These are phyloP conservation scores for Canis aureus DNA, from an alignment of 2,113 vertebrate genomes.

Conservation along the genomic window DNA sequence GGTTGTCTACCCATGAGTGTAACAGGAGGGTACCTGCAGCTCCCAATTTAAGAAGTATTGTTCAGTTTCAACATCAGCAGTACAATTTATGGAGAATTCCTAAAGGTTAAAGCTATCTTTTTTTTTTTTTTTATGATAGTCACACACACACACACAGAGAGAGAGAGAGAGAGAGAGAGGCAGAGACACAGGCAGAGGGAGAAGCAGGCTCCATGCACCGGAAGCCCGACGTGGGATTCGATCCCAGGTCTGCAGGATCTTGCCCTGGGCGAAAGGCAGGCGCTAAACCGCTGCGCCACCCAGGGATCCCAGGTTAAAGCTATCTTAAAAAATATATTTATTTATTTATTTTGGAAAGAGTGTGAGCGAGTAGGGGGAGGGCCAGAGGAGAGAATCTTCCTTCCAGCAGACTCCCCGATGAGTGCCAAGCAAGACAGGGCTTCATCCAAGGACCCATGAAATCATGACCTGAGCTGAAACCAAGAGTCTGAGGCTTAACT, in stretches of 20 bases:
- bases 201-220: no score
- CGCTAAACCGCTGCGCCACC: no score
- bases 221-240: no score
- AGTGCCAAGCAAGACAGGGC: not conserved
- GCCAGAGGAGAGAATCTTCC: not conserved
- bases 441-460: not conserved
- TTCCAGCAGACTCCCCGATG: not conserved
- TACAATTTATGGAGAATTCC: not conserved
- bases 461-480: not conserved
- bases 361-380: not conserved
- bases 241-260: no score
- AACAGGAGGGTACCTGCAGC: accelerated
- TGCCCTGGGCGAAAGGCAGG: no score
- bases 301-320: not conserved
- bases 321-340: not conserved
- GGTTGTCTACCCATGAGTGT: accelerated
- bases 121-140: no score
- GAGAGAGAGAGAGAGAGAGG: no score
- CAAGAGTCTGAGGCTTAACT: not conserved
- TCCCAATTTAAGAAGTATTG: not conserved
- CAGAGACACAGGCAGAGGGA: no score
- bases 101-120: not conserved
- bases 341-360: not conserved
- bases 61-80: not conserved
- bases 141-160: no score